Evolutionary conservation across 2,888 invertebrate genomes (phyloP), one percentile per base, ranked within the genome.

Genomic region (Monoplex corrugatus): DNA sequence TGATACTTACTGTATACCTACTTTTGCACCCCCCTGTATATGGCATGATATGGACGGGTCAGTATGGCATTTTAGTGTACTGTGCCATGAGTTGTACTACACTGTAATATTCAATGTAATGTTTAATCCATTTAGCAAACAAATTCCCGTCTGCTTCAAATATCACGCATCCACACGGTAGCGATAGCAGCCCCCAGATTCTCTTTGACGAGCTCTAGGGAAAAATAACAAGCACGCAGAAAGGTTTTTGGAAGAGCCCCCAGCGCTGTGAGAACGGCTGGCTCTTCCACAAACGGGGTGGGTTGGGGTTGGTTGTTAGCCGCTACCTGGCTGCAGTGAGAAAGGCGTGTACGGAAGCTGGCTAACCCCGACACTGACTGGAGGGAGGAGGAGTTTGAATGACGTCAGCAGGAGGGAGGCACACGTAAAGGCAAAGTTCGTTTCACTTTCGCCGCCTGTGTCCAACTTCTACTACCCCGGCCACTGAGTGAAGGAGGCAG

Each of bases 401-500:
- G 75, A 75, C 75, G 75, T 75, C 75, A 75, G 75, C 38, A 35
- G 75, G 75, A 35, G 19, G 75, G 38, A 38, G 68, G 23, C 38
- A n/a, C n/a, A n/a, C n/a, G n/a, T n/a, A n/a, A n/a, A n/a, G n/a
- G 19, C 50, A 19, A 35, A 38, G 35, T 75, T 75, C 75, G 75
- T 75, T 75, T 75, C 75, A 75, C 75, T 75, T 75, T 75, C 75
- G 75, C 38, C 75, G 75, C 3, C 75, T 75, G 75, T 68, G 68
- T 75, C 38, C 75, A 38, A 38, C 75, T 57, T 57, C 57, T 38
- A 38, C 75, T 75, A 3, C 28, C 75, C 75, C 75, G 75, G 75
- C 75, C 75, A 75, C 75, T 75, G 75, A 38, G 75, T 75, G 75
- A 75, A 75, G 75, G 75, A 75, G 75, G 38, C 75, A 75, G 75